Evolutionary conservation across 2,797 vertebrate species (phyloP), one percentile per base, ranked within the genome.

Genomic region (Pithecia hirsuta): DNA sequence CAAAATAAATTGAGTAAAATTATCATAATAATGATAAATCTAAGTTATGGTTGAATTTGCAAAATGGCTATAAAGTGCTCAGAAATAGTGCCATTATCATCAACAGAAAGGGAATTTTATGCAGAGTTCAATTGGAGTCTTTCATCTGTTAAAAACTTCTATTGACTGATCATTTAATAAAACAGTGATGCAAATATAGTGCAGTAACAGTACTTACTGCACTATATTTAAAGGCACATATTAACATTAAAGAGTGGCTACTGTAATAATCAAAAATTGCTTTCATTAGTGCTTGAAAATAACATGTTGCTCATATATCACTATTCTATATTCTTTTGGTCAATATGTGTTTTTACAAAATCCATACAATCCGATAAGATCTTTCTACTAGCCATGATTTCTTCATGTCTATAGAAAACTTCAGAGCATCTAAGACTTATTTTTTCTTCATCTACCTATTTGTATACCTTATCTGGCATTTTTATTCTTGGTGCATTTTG

Each of bases 401-500:
- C 30, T 57, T 88, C 1, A 46, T 36, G 20, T 28, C 15, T 83
- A 0, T 36, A 57, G 33, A 14, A 13, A 84, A 46, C 52, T 80
- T 87, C 33, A 39, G 67, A 44, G 20, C 91, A 12, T 75, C 67
- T 76, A 33, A 92, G 76, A 19, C 20, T 80, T 57, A 52, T 22
- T 67, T 84, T 93, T 95, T 52, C 17, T 92, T 82, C 26, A 55
- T 79, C 30, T 91, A 15, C 28, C 67, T 57, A 5, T 41, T 10
- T 78, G 8, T 61, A 4, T 95, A 30, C 74, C 74, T 90, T 72
- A 74, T n/a, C 52, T 36, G 48, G 11, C 0, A 61, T 61, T 85
- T 95, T 93, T 74, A 84, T 67, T 96, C 61, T 92, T 81, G 28
- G 76, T 85, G n/a, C 13, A 86, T 80, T 85, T 91, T 88, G 22